These are phyloP conservation scores for Mesocentrotus franciscanus DNA, from an alignment of 53 echinoderm and acorn worm species.

Conservation along the genomic window DNA sequence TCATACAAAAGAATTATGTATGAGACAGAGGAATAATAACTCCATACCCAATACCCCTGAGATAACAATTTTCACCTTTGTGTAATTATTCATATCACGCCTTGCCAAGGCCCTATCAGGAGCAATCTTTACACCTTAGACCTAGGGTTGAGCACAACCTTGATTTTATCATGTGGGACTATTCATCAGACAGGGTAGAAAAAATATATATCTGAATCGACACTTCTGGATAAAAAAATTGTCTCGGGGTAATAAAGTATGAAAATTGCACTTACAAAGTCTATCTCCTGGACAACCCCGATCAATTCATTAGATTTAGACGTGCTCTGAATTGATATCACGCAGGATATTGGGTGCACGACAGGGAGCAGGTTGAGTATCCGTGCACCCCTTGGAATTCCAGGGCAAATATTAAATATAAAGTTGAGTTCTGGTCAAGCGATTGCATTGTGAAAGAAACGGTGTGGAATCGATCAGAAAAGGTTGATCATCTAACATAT, in stretches of 20 bases:
- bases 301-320: conserved; percentile 33
- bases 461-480: too few relatives aligned
- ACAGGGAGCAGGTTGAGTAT: background rate
- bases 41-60: background rate
- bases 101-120: background rate
- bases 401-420: conserved; percentile 15
- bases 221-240: background rate
- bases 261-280: conserved; percentile 42
- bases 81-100: conserved; percentile 33
- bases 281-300: background rate
- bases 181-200: background rate
- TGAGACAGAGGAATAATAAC: background rate
- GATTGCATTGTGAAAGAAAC: too few relatives aligned
- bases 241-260: conserved; percentile 6
- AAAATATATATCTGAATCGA: background rate
- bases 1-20: conserved; percentile 26
- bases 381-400: conserved; percentile 31
- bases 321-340: conserved; percentile 40
- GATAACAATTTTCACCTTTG: background rate
- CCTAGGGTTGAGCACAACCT: background rate
- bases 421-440: too few relatives aligned
- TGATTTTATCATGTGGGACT: conserved; percentile 34
- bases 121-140: background rate
- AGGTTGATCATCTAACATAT: too few relatives aligned
- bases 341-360: background rate